Conservation (phyloP, 2,888 invertebrate genomes). For the Ypsolopha sequella region DNA sequence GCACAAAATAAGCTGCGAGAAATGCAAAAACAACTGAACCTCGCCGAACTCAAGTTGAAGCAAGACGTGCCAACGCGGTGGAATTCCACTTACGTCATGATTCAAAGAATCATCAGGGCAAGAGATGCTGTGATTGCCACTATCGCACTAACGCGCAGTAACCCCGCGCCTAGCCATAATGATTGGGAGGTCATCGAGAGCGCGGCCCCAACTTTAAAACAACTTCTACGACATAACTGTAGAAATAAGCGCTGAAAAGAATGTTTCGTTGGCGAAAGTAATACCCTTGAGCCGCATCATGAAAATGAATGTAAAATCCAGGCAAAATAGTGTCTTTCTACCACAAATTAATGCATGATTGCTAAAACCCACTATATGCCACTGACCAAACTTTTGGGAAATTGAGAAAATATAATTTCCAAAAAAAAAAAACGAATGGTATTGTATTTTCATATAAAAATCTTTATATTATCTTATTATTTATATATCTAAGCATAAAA, state of each 20-base stretch:
- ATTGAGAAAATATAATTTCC: too few relatives aligned
- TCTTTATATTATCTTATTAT: too few relatives aligned
- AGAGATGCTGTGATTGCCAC: conserved; percentile 16
- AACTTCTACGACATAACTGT: neutral
- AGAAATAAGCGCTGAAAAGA: neutral
- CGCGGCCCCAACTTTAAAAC: neutral
- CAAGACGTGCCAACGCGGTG: neutral
- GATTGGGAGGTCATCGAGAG: conserved; percentile 3
- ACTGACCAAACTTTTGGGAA: too few relatives aligned
- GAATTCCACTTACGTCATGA: neutral
- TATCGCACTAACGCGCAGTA: conserved; percentile 9
- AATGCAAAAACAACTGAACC: neutral
- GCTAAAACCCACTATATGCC: too few relatives aligned
- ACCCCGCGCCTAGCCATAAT: neutral
- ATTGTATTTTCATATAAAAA: too few relatives aligned
- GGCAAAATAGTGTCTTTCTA: too few relatives aligned
- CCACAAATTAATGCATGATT: too few relatives aligned
- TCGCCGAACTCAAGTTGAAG: neutral
- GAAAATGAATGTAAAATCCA: neutral
- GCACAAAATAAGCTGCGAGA: neutral
- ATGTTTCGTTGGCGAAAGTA: neutral
- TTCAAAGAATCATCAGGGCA: conserved; percentile 5
- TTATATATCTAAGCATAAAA: too few relatives aligned
- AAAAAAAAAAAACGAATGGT: too few relatives aligned
- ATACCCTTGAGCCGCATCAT: neutral